Percentiles rank a stretch among this genome's conserved stretches.
Conservation (phyloP, 2,888 invertebrate species). For the Tenthredo amoena region DNA sequence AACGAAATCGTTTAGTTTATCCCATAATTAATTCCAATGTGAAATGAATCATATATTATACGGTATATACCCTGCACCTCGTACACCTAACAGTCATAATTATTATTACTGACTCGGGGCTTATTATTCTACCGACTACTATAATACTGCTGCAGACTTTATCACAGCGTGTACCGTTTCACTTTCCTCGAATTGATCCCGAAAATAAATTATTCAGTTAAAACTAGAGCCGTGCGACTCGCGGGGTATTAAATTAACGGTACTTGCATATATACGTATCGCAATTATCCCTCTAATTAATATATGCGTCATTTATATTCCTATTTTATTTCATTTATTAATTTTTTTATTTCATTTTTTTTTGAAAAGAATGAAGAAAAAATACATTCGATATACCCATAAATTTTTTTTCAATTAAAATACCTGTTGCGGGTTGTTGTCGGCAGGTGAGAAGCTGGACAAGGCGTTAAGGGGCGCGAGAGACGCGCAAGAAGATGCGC, state of each 20-base stretch:
- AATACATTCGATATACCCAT: too few species aligned
- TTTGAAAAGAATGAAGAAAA: too few species aligned
- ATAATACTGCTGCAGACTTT: neutral
- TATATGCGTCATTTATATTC: neutral
- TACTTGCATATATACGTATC: neutral
- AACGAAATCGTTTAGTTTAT: neutral
- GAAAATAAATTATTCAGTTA: slow-evolving; percentile 34
- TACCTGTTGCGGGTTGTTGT: slow-evolving; percentile 73
- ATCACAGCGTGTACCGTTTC: slow-evolving; percentile 18
- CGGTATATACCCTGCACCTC: too few species aligned
- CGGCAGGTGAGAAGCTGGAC: slow-evolving; percentile 75
- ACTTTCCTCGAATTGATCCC: slow-evolving; percentile 24
- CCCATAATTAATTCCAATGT: neutral
- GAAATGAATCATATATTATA: too few species aligned
- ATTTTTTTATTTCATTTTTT: neutral
- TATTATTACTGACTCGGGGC: neutral
- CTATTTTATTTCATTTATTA: neutral
- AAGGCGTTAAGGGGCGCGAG: slow-evolving; percentile 74
- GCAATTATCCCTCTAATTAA: slow-evolving; percentile 2
- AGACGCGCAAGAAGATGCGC: slow-evolving; percentile 76
- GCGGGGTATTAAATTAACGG: neutral
- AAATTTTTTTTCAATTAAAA: neutral
- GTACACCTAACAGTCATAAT: neutral
- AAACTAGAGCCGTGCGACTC: slow-evolving; percentile 22
- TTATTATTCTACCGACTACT: neutral